A percentile compares a stretch with the other conserved stretches of the same genome.
Conservation (phyloP, 2,797 vertebrate genomes). For the Momotus momota region DNA sequence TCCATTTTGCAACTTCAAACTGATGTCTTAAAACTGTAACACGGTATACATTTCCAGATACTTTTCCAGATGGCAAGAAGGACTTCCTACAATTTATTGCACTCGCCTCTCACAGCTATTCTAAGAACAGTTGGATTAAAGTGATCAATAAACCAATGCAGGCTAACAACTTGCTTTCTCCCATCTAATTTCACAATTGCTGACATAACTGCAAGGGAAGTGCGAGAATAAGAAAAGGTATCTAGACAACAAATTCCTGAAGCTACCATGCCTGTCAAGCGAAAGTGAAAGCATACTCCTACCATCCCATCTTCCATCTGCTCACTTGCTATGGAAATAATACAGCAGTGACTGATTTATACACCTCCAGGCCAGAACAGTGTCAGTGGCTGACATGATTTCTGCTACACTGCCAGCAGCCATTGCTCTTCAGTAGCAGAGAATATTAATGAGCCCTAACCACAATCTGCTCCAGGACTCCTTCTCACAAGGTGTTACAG, state of each 20-base stretch:
- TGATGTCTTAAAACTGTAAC: neutral
- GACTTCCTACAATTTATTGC: neutral
- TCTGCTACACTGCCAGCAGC: slow-evolving; percentile 22
- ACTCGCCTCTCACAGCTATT: neutral
- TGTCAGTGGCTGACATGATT: neutral
- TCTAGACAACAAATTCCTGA: neutral
- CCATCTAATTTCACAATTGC: neutral
- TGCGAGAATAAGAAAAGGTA: neutral
- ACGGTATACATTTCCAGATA: neutral
- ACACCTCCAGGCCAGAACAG: slow-evolving; percentile 3
- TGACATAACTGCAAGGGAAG: neutral
- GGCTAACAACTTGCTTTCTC: neutral
- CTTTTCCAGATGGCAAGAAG: neutral
- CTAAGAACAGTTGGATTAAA: neutral
- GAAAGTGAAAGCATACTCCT: neutral
- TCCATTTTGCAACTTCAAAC: neutral
- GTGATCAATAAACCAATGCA: neutral
- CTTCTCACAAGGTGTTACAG: neutral
- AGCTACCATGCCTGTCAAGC: neutral
- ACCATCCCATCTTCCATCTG: neutral
- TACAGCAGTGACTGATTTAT: neutral
- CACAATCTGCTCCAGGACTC: neutral
- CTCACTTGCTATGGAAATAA: neutral
- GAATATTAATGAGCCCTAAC: slow-evolving; percentile 17
- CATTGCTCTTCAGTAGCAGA: neutral